phyloP scores from a whole-genome alignment of 2,888 invertebrate genomes.

The Dione juno region DNA sequence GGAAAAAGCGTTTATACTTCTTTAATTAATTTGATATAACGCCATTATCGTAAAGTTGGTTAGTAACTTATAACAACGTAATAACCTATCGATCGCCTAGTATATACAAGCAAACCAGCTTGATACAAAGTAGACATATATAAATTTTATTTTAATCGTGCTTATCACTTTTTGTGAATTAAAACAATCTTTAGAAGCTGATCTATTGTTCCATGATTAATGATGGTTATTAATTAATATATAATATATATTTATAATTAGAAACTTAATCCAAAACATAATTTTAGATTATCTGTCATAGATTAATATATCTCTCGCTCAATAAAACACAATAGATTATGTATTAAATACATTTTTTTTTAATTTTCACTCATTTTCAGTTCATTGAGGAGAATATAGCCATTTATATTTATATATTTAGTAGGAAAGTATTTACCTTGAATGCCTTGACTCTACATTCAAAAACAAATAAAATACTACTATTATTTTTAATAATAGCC shows the following conservation, averaged over 20 bases:
- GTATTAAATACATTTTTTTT: too few species aligned
- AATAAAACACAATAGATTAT: neutral
- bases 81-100: neutral
- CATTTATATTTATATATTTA: too few species aligned
- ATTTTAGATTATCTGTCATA: neutral
- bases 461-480: too few species aligned
- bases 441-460: too few species aligned
- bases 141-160: neutral
- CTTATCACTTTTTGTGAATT: neutral
- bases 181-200: conserved; percentile 3
- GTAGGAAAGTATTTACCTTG: too few species aligned
- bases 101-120: neutral
- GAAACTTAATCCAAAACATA: too few species aligned
- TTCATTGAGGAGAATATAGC: too few species aligned
- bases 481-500: too few species aligned
- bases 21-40: too few species aligned
- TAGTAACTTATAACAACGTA: neutral
- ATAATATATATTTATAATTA: too few species aligned
- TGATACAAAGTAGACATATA: neutral
- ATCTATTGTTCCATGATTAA: neutral
- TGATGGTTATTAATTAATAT: neutral
- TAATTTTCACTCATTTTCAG: too few species aligned
- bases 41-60: neutral
- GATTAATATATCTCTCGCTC: neutral
- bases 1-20: too few species aligned